phyloP scores from a whole-genome alignment of 2,113 vertebrate genomes.

The Paralichthys olivaceus region DNA sequence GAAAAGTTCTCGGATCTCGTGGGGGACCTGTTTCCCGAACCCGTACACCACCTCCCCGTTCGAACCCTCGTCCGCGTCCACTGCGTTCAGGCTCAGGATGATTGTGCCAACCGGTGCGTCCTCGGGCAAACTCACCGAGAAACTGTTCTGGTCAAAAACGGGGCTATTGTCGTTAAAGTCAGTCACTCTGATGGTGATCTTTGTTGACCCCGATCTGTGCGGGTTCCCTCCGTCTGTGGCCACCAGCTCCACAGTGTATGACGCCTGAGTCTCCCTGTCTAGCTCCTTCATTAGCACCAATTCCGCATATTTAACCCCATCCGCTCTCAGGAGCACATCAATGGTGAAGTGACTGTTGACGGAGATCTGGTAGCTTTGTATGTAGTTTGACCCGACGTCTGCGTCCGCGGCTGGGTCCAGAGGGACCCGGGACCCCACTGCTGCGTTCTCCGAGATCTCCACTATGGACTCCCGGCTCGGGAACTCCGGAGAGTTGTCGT shows the following conservation, averaged over 20 bases:
- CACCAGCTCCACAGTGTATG: conserved; percentile 89
- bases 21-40: conserved; percentile 89
- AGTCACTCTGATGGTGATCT: conserved; percentile 89
- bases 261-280: conserved; percentile 90
- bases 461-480: conserved; percentile 85
- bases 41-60: conserved; percentile 92
- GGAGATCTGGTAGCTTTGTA: conserved; percentile 93
- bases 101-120: conserved; percentile 87
- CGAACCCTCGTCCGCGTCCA: conserved; percentile 90
- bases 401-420: conserved; percentile 90
- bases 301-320: conserved; percentile 94
- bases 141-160: conserved; percentile 88
- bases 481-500: conserved; percentile 94
- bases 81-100: conserved; percentile 89
- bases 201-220: conserved; percentile 85
- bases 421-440: conserved; percentile 89
- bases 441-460: conserved; percentile 92
- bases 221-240: conserved; percentile 92
- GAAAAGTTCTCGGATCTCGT: conserved; percentile 90
- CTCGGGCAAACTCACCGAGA: conserved; percentile 90
- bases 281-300: conserved; percentile 93
- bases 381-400: conserved; percentile 92
- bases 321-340: conserved; percentile 91
- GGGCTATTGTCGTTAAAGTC: conserved; percentile 97
- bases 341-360: conserved; percentile 93